Evolutionary conservation across 2,888 invertebrate genomes (phyloP).

Genomic region (Thereva nobilitata): DNA sequence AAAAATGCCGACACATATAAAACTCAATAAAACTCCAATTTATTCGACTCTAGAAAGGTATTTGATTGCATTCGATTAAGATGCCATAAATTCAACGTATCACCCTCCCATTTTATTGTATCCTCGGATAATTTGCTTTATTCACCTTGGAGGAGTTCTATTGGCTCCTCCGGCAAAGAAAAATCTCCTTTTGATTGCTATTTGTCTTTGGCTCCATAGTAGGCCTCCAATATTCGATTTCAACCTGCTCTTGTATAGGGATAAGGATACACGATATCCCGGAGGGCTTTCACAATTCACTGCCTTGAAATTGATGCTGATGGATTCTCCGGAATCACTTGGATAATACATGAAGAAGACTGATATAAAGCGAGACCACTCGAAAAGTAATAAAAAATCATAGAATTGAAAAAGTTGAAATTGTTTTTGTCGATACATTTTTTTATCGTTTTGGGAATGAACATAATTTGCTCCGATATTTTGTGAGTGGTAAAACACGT

Average conservation of each 20-base stretch:
- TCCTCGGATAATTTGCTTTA: conserved; percentile 32
- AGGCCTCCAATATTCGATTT: conserved; percentile 10
- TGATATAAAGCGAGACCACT: conserved; percentile 28
- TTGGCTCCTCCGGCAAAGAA: conserved; percentile 23
- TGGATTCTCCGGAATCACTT: conserved; percentile 29
- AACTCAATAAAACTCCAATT: conserved; percentile 36
- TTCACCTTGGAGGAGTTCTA: conserved; percentile 32
- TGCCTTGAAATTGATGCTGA: conserved; percentile 35
- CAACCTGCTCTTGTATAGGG: conserved; percentile 13
- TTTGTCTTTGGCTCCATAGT: conserved; percentile 29
- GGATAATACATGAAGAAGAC: conserved; percentile 26
- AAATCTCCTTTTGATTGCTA: conserved; percentile 35
- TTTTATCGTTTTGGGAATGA: conserved; percentile 4
- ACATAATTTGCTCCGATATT: not conserved
- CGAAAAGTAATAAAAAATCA: conserved; percentile 31
- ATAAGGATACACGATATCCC: conserved; percentile 29
- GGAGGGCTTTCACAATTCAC: conserved; percentile 33
- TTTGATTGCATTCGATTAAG: conserved; percentile 34
- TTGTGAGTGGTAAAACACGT: not conserved
- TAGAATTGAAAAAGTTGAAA: conserved; percentile 35
- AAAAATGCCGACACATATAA: conserved; percentile 29
- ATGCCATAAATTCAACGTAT: conserved; percentile 32
- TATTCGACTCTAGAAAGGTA: conserved; percentile 29
- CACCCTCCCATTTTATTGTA: conserved; percentile 15
- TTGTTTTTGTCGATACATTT: conserved; percentile 25